Evolutionary conservation across 2,888 invertebrate species (phyloP).

Genomic region (Microctonus brassicae): DNA sequence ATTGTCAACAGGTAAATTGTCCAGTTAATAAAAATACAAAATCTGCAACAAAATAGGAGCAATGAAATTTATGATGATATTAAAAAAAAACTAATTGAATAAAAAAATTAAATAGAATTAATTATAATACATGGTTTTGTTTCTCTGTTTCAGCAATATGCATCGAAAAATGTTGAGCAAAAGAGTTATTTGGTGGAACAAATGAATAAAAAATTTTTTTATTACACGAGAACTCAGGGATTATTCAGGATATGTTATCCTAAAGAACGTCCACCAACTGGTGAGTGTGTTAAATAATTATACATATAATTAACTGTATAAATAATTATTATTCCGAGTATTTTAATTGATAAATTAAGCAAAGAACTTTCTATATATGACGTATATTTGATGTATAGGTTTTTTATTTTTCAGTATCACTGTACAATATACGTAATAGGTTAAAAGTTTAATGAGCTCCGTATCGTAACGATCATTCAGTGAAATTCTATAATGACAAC

Average conservation of each 20-base stretch:
- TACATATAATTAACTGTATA: no score
- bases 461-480: conserved; percentile 15
- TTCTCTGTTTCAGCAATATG: conserved; percentile 76
- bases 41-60: background rate
- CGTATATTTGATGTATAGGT: background rate
- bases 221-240: conserved; percentile 92
- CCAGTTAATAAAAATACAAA: conserved; percentile 17
- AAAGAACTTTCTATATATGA: background rate
- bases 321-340: background rate
- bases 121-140: no score
- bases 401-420: conserved; percentile 16
- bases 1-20: conserved; percentile 7
- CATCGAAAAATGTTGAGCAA: conserved; percentile 80
- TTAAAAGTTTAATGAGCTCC: conserved; percentile 54
- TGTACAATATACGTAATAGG: conserved; percentile 59
- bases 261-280: conserved; percentile 87
- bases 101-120: background rate
- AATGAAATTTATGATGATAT: background rate
- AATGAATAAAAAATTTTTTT: conserved; percentile 88
- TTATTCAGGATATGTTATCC: conserved; percentile 95
- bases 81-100: background rate
- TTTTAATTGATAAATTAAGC: background rate
- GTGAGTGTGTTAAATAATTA: conserved; percentile 72
- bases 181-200: conserved; percentile 78
- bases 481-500: background rate